These are phyloP conservation scores for Phaetusa simplex DNA, from an alignment of 2,113 vertebrate species.

Conservation along the genomic window DNA sequence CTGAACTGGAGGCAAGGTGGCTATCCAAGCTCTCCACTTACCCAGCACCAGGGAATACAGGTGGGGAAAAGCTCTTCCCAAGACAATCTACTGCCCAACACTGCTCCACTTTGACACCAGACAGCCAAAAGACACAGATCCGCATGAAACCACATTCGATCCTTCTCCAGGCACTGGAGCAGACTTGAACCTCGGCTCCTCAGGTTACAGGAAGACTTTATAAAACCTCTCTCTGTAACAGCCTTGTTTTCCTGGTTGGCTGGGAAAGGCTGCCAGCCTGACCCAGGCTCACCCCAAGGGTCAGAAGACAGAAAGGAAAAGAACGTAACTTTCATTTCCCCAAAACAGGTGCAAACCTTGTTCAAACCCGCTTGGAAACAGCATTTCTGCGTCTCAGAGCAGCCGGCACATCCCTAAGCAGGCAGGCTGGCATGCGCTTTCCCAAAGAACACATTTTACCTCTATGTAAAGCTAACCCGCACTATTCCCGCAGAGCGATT, in stretches of 20 bases:
- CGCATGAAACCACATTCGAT: background rate
- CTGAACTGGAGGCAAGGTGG: background rate
- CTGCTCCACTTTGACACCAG: background rate
- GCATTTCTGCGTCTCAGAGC: too few species aligned
- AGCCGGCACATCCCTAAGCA: background rate
- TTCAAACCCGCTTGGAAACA: fast-evolving
- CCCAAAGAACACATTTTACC: background rate
- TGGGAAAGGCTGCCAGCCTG: background rate
- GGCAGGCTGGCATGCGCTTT: fast-evolving
- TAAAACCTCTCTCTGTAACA: background rate
- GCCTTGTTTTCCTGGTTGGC: background rate
- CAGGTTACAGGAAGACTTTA: constrained; percentile 23
- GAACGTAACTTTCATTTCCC: background rate
- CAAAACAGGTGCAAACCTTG: background rate
- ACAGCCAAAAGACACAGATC: background rate
- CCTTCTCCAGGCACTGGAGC: background rate
- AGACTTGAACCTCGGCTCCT: background rate
- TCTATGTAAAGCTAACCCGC: background rate
- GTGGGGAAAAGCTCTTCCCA: background rate
- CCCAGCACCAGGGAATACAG: background rate
- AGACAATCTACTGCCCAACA: background rate
- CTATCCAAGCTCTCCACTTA: background rate
- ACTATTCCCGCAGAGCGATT: background rate
- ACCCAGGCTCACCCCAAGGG: background rate
- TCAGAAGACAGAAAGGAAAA: background rate